phyloP scores from a whole-genome alignment of 2,113 vertebrate species.

The Mesoclemmys tuberculata region DNA sequence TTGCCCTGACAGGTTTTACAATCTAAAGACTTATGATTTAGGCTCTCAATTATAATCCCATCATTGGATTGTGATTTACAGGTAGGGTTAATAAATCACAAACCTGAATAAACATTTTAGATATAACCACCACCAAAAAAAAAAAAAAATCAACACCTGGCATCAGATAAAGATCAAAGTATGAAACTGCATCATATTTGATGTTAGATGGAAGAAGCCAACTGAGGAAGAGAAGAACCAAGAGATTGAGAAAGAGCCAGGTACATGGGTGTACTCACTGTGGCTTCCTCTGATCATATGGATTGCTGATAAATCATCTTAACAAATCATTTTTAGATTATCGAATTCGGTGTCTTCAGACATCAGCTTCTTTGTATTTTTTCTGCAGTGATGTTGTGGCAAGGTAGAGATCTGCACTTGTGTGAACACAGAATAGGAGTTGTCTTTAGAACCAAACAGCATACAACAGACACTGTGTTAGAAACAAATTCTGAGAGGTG shows the following conservation, averaged over 20 bases:
- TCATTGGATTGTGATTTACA: not conserved
- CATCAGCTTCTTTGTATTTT: not conserved
- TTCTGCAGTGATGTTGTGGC: not conserved
- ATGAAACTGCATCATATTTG: not conserved
- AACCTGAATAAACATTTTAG: not conserved
- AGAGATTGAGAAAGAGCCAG: not conserved
- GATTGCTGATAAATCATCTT: not conserved
- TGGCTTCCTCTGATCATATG: not conserved
- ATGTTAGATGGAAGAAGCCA: not conserved
- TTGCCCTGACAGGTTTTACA: not conserved
- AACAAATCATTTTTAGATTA: not conserved
- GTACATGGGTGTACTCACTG: not conserved
- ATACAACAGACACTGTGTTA: not conserved
- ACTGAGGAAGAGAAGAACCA: not conserved
- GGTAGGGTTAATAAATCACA: not conserved
- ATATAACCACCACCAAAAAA: not conserved
- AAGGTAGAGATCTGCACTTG: constrained; percentile 7
- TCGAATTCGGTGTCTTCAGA: constrained; percentile 9
- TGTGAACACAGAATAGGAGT: not conserved
- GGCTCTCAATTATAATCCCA: not conserved
- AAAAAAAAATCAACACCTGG: not conserved
- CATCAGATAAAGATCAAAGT: not conserved
- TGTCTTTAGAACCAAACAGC: not conserved
- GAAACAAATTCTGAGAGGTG: not conserved
- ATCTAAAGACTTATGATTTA: not conserved